Conservation (phyloP, 2,113 vertebrate species). For the Marmota monax region DNA sequence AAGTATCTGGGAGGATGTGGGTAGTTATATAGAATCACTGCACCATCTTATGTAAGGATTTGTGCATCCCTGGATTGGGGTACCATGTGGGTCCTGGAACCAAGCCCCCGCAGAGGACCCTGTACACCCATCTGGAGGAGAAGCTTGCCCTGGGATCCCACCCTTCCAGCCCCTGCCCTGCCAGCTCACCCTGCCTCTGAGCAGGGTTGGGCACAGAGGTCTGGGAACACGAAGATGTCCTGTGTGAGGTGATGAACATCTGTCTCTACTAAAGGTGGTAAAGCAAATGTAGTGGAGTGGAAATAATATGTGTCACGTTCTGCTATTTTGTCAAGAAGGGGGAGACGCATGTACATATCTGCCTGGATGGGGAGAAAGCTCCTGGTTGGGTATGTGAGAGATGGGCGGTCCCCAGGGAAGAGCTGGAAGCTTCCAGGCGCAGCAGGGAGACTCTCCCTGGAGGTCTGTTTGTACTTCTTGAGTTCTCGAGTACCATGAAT, state of each 20-base stretch:
- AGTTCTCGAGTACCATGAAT: not conserved
- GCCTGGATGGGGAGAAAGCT: not conserved
- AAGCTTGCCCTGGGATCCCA: no score
- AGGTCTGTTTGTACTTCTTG: not conserved
- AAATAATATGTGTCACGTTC: rapidly evolving
- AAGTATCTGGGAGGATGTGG: not conserved
- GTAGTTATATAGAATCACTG: not conserved
- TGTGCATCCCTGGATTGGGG: not conserved
- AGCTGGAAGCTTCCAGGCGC: not conserved
- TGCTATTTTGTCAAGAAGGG: not conserved
- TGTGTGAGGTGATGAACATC: not conserved
- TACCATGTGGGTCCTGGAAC: not conserved
- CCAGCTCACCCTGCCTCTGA: not conserved
- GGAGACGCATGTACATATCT: rapidly evolving
- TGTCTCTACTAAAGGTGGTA: not conserved
- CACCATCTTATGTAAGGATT: not conserved
- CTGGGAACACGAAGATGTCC: not conserved
- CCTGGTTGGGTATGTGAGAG: not conserved
- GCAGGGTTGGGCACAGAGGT: not conserved
- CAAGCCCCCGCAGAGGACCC: not conserved
- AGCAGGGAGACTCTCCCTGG: not conserved
- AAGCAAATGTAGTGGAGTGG: not conserved
- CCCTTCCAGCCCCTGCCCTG: not conserved
- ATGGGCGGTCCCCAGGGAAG: not conserved
- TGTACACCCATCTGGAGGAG: no score